Conservation (phyloP, 1,140 invertebrate species). For the Agrypnia vestita region DNA sequence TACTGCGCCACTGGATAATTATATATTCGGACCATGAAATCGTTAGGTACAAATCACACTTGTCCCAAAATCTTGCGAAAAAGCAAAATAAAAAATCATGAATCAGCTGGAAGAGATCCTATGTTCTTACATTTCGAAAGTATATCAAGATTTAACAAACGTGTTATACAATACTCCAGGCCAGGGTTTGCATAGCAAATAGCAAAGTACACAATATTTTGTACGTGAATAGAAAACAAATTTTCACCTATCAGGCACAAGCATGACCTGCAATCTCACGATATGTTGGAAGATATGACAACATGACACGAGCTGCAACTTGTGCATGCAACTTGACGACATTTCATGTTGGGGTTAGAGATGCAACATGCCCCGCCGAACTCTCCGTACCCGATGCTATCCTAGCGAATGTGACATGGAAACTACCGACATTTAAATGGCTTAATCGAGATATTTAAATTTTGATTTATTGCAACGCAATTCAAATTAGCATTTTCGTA, state of each 20-base stretch:
- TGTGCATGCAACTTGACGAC: conserved; percentile 16
- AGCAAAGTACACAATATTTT: neutral
- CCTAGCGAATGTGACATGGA: neutral
- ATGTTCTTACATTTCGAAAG: neutral
- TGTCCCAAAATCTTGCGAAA: too few relatives aligned
- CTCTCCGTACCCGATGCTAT: neutral
- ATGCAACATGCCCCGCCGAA: neutral
- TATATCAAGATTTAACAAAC: neutral
- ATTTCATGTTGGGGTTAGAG: neutral
- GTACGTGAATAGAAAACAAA: conserved; percentile 25
- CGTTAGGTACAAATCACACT: too few relatives aligned
- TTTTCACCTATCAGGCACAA: neutral
- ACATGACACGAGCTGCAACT: conserved; percentile 30
- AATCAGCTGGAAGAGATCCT: neutral
- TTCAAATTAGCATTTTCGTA: too few relatives aligned
- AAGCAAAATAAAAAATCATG: too few relatives aligned
- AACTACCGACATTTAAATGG: neutral
- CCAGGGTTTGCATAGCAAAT: conserved; percentile 24
- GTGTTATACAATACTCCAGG: neutral
- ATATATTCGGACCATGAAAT: too few relatives aligned
- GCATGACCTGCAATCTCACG: conserved; percentile 23
- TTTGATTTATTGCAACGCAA: conserved; percentile 2
- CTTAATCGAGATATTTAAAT: conserved; percentile 1
- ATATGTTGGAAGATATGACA: conserved; percentile 25
- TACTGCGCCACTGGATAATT: too few relatives aligned